Base-by-base conservation (phyloP, 2,797 vertebrate species). In the Pseudomugil tenellus region DNA sequence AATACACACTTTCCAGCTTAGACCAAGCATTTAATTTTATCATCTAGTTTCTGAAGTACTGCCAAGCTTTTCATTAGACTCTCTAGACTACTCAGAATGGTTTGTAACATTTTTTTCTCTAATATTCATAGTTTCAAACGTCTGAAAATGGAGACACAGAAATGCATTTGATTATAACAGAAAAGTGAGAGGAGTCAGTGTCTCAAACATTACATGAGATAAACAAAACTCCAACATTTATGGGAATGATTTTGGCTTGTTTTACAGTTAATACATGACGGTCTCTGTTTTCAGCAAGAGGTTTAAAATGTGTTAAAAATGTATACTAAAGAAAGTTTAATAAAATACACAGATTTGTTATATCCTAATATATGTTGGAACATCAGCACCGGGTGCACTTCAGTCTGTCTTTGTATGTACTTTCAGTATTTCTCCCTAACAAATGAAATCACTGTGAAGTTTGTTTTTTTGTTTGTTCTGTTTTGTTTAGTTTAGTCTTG, bases 241-340 rank as follows among this genome's bases (percentile, higher is more conserved):
- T 69, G 48, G 72, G 77, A 85, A 86, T 84, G 74, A 71, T 77
- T 79, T 14, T 29, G 10, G 16, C 28, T 52, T 51, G 28, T 62
- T 73, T 67, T 61, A 39, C 19, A 63, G 16, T 67, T 21, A 51
- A 21, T 14, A 32, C 48, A 19, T 76, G 48, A 64, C 12, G 21
- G 43, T 46, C 25, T 43, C 9, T 31, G 14, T 53, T 63, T 58
- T 25, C 41, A 7, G 3, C 32, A 60, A 66, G 70, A 73, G 54
- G 5, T 28, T 49, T 59, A 66, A 49, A 60, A 29, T 48, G 49
- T 28, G 63, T 2, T 21, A 65, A 55, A 39, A 28, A 41, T 21
- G 19, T 28, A 25, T 34, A 25, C 60, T 11, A 54, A 23, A 7
- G 1, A 46, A 58, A 11, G 34, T 1, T 43, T 66, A 64, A 53